These are phyloP conservation scores for Cataglyphis hispanica DNA, from an alignment of 1,140 invertebrate genomes.

Conservation along the genomic window DNA sequence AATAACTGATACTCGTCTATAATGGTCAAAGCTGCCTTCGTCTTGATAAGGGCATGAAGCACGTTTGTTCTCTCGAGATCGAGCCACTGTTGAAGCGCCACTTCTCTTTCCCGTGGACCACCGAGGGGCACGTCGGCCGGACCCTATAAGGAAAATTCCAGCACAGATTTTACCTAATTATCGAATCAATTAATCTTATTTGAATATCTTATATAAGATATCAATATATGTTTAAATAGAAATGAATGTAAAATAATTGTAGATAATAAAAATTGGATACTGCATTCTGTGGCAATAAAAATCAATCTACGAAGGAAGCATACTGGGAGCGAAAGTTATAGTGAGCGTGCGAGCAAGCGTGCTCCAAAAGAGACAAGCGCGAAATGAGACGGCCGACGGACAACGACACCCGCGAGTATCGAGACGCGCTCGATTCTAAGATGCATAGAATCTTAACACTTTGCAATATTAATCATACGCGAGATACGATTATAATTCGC, in stretches of 20 bases:
- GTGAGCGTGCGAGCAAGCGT: no score
- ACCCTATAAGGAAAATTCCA: slow-evolving; percentile 95
- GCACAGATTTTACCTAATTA: slow-evolving; percentile 89
- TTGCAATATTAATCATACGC: no score
- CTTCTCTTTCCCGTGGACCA: slow-evolving; percentile 89
- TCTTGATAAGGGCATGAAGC: slow-evolving; percentile 91
- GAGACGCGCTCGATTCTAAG: no score
- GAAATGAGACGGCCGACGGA: no score
- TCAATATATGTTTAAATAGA: no score
- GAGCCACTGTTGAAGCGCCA: slow-evolving; percentile 92
- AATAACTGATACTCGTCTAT: slow-evolving; percentile 93
- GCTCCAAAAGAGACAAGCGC: no score
- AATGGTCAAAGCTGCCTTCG: slow-evolving; percentile 90
- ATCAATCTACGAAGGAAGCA: background rate
- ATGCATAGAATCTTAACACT: no score
- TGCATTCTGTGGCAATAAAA: background rate
- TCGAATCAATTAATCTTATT: background rate
- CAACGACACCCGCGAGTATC: no score
- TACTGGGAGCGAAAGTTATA: no score
- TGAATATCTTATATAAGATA: no score
- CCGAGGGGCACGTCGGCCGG: slow-evolving; percentile 91
- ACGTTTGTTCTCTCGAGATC: slow-evolving; percentile 94
- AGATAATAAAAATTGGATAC: background rate
- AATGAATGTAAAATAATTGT: background rate
- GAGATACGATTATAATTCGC: no score